These are phyloP conservation scores for Drosophila meridiana DNA, from an alignment of 2,888 invertebrate genomes.

Conservation along the genomic window DNA sequence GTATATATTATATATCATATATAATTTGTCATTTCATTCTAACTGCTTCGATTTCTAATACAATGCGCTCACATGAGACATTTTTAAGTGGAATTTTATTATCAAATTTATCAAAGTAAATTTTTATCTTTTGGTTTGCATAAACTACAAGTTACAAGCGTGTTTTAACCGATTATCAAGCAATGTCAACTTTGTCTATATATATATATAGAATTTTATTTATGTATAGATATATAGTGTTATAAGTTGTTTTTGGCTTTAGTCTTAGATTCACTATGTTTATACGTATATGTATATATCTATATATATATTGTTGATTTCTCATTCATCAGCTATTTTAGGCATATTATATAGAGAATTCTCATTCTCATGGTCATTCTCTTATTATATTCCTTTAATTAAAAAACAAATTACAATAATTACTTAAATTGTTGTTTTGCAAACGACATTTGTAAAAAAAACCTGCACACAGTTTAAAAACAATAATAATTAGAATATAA, in stretches of 20 bases:
- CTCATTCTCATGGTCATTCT: background rate
- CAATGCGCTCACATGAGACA: constrained; percentile 11
- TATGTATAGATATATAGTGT: constrained; percentile 52
- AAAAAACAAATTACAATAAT: constrained; percentile 39
- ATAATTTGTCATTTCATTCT: constrained; percentile 41
- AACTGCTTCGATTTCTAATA: constrained; percentile 29
- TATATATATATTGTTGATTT: constrained; percentile 27
- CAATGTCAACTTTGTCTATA: constrained; percentile 70
- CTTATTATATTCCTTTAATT: constrained; percentile 18
- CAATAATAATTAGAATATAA: constrained; percentile 45
- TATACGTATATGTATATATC: constrained; percentile 51
- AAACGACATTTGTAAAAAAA: constrained; percentile 65
- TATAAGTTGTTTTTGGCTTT: constrained; percentile 73
- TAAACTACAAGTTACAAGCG: constrained; percentile 62
- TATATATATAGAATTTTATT: constrained; percentile 30
- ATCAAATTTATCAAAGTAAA: constrained; percentile 22
- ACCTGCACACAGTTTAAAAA: constrained; percentile 66
- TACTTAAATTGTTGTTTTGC: constrained; percentile 69
- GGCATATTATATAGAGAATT: constrained; percentile 28
- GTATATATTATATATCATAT: constrained; percentile 34
- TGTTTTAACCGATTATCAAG: constrained; percentile 75
- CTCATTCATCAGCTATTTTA: constrained; percentile 45
- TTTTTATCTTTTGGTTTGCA: constrained; percentile 26
- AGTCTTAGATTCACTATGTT: constrained; percentile 71
- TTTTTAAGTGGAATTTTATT: constrained; percentile 31